Base-by-base conservation (phyloP, 1,140 invertebrate genomes). In the Drosophila ironensis region DNA sequence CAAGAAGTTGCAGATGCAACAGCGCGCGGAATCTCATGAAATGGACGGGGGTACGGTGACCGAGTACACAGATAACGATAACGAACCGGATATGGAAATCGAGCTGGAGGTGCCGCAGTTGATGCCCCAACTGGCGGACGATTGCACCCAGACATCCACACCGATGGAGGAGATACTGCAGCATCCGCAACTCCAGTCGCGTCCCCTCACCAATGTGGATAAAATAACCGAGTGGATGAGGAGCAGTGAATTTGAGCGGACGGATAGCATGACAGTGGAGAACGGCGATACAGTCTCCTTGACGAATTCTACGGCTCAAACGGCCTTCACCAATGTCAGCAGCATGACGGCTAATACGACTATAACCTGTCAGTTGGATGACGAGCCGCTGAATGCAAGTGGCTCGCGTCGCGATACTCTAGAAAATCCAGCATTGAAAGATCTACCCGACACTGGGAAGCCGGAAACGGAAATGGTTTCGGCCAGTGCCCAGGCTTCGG, bases 351-450 rank as follows among this genome's bases (percentile, higher is more conserved):
- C 81, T 33, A 82, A 87, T 25, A 88, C 84, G 40, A 87, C 87
- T 52, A 88, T 86, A 33, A 88, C 82, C 9, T 84, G 78, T 30
- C 66, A 77, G 20, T 24, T 86, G 3, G 88, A 91, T 3, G 80
- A 91, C 48, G 91, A 91, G 11, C 30, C 30, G 3, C 92, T 93
- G 69, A 93, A 93, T 40, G 88, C 94, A 0, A 90, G 94, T 0
- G 92, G 87, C 93, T 95, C 11, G 0, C 90, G 92, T 2, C 66
- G 92, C 8, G 90, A 91, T 30, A 91, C 90, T 0, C 50, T 86
- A 44, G 90, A 51, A 47, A 91, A 74, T 41, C 56, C 72, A 0
- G 60, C 77, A 0, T 72, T 90, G 20, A 88, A 90, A 14, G 90
- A 91, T 5, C 37, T 88, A 14, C 72, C 75, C 1, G 48, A 72